Evolutionary conservation across 2,888 invertebrate species (phyloP).

Genomic region (Ichneumoninae sp.): DNA sequence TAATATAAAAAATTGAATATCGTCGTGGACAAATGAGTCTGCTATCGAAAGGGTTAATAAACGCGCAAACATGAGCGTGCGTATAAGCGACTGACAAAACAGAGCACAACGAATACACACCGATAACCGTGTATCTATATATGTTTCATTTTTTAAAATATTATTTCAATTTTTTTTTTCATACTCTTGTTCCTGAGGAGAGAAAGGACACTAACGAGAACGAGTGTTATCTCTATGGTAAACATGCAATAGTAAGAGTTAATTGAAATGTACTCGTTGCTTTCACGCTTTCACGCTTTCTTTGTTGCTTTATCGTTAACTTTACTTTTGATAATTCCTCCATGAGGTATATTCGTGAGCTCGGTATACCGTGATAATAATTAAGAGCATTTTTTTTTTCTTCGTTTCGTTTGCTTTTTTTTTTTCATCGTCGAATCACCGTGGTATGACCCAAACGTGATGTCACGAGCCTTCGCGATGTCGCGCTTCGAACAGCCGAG

Average conservation of each 20-base stretch:
- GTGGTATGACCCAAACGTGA: constrained; percentile 40
- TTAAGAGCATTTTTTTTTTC: background rate
- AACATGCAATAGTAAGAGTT: constrained; percentile 68
- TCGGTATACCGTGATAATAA: constrained; percentile 45
- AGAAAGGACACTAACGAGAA: constrained; percentile 71
- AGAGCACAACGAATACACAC: constrained; percentile 7
- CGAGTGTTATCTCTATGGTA: constrained; percentile 68
- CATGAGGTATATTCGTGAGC: constrained; percentile 53
- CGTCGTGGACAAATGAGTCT: background rate
- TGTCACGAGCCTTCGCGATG: constrained; percentile 60
- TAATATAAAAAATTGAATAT: background rate
- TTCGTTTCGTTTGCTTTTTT: constrained; percentile 1
- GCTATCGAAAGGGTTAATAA: background rate
- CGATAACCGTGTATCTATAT: constrained; percentile 9
- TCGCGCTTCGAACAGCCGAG: constrained; percentile 4
- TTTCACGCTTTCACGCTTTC: constrained; percentile 13
- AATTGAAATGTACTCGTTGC: constrained; percentile 62
- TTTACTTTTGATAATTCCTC: constrained; percentile 46
- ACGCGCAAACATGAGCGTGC: background rate
- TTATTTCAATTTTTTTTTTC: constrained; percentile 9
- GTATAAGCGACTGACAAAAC: background rate
- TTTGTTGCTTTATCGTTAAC: constrained; percentile 28
- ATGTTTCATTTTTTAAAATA: constrained; percentile 7
- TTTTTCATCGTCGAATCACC: constrained; percentile 35
- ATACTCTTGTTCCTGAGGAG: constrained; percentile 67